Percentiles rank a stretch among this genome's conserved stretches.
These are phyloP conservation scores for Eupithecia pulchellata DNA, from an alignment of 2,888 invertebrate species.

Conservation along the genomic window DNA sequence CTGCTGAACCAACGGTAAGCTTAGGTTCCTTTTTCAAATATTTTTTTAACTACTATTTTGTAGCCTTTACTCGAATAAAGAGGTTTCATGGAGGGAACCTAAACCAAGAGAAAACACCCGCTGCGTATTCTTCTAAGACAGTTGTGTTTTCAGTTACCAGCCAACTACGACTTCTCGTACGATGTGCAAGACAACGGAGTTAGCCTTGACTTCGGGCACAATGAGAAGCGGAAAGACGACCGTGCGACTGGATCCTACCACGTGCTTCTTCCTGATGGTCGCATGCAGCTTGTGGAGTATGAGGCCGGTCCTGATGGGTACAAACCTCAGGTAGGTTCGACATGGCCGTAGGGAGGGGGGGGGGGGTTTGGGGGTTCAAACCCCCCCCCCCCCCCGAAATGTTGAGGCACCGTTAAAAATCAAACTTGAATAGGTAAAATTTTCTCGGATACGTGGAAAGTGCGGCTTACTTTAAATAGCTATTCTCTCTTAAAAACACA, in stretches of 20 bases:
- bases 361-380: too few species aligned
- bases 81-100: neutral
- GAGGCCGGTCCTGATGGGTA: constrained; percentile 87
- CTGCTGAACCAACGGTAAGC: constrained; percentile 67
- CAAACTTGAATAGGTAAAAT: too few species aligned
- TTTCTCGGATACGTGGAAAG: too few species aligned
- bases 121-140: neutral
- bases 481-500: too few species aligned
- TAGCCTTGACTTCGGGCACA: constrained; percentile 87
- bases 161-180: constrained; percentile 88
- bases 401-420: too few species aligned
- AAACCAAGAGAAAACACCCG: neutral
- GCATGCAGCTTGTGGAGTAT: constrained; percentile 87
- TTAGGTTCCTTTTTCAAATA: too few species aligned
- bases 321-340: constrained; percentile 87
- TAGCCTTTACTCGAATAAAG: neutral
- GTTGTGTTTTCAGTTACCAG: constrained; percentile 76
- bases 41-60: too few species aligned
- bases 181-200: constrained; percentile 86
- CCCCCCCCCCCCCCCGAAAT: too few species aligned
- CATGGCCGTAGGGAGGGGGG: too few species aligned
- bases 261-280: constrained; percentile 87
- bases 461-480: too few species aligned
- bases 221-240: constrained; percentile 87
- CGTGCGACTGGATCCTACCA: constrained; percentile 87